Percentiles rank a stretch among this genome's conserved stretches.
Evolutionary conservation across 1,140 invertebrate species (phyloP).

Genomic region (Drosophila nikananu): DNA sequence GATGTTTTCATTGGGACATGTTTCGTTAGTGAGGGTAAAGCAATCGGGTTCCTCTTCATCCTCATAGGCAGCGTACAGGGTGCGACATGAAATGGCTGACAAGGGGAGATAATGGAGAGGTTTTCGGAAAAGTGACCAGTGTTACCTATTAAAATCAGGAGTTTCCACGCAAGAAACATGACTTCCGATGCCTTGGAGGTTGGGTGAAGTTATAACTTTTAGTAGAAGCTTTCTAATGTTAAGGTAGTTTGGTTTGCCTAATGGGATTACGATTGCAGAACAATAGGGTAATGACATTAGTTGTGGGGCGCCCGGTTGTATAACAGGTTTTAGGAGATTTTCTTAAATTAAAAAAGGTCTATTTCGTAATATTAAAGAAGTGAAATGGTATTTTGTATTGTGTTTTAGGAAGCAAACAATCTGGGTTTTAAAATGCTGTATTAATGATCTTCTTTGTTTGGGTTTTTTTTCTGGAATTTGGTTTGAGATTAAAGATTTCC

Average conservation of each 20-base stretch:
- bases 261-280: constrained; percentile 1
- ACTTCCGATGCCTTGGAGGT: not conserved
- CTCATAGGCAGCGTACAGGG: not conserved
- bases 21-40: not conserved
- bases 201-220: not conserved
- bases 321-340: not conserved
- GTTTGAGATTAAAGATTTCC: not conserved
- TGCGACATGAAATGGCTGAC: constrained; percentile 1
- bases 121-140: too few species aligned
- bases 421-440: not conserved
- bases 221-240: not conserved
- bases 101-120: not conserved
- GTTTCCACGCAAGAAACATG: constrained; percentile 12
- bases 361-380: not conserved
- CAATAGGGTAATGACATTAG: constrained; percentile 1
- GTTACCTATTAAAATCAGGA: constrained; percentile 19
- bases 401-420: not conserved
- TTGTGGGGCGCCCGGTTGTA: too few species aligned
- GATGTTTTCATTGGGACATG: constrained; percentile 48
- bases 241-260: constrained; percentile 18
- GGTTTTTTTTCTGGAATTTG: not conserved
- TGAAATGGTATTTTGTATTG: not conserved
- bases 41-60: constrained; percentile 1
- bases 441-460: too few species aligned
- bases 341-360: not conserved